Evolutionary conservation across 2,797 vertebrate species (phyloP), one percentile per base, ranked within the genome.

Genomic region (Glyptemys insculpta): DNA sequence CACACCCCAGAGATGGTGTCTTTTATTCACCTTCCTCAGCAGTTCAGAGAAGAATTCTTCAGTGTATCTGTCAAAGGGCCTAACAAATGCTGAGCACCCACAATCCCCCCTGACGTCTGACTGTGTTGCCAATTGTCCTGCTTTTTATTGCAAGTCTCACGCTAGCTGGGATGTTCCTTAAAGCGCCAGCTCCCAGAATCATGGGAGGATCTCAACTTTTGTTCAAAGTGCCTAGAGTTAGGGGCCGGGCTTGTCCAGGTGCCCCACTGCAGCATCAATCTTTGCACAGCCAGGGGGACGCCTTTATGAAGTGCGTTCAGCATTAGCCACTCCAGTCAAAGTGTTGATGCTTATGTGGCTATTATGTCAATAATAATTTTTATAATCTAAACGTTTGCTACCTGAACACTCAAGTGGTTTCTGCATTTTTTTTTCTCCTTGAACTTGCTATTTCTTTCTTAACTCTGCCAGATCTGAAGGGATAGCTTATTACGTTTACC

Each of bases 301-400:
- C 53, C 76, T 16, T 12, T 0, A 1, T 0, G 15, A 41, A 0
- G 68, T n/a, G 21, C n/a, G 2, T 12, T 14, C 72, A 76, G 41
- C 12, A 12, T 47, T 76, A 3, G 82, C 79, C 65, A 8, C 53
- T 7, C 56, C 27, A 6, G 19, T 6, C 1, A 8, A 78, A 9
- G 89, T 15, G 3, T 0, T 9, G 65, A 5, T 5, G 19, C 18
- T 29, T 37, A 6, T 2, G n/a, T 11, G 65, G 65, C 65, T 41
- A 21, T 8, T 10, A 37, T 37, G 53, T 37, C 19, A 37, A 21
- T 37, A 68, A 18, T 21, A 34, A 19, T 68, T 16, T n/a, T n/a
- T 68, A 68, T 68, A n/a, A n/a, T n/a, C 59, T 18, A 8, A 0
- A 11, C 11, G 4, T 12, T 41, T 83, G 50, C 56, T 82, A n/a